phyloP scores from a whole-genome alignment of 2,113 vertebrate genomes.

The Oncorhynchus mykiss region DNA sequence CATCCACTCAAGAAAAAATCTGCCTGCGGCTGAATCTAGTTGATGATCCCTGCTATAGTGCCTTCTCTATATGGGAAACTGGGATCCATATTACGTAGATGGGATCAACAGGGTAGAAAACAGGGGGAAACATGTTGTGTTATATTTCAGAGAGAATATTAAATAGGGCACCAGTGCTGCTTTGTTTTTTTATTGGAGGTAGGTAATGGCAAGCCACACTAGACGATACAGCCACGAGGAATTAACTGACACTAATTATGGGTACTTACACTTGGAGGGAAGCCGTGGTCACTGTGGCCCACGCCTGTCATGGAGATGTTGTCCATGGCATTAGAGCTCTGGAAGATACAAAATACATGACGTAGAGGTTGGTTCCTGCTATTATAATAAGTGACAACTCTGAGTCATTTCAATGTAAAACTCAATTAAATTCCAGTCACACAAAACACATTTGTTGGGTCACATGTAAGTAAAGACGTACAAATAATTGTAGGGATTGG shows the following conservation, averaged over 20 bases:
- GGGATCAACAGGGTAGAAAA: no score
- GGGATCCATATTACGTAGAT: no score
- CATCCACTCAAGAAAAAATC: no score
- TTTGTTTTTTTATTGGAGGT: no score
- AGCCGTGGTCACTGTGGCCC: slow-evolving; percentile 46
- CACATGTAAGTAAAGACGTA: neutral
- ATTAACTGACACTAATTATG: neutral
- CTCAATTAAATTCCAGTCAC: neutral
- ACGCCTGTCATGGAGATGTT: slow-evolving; percentile 62
- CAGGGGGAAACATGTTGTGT: no score
- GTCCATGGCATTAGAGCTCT: slow-evolving; percentile 70
- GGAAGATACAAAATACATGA: slow-evolving; percentile 13
- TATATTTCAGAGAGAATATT: no score
- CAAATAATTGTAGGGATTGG: no score
- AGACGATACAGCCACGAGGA: neutral
- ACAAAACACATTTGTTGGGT: neutral
- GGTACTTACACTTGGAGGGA: slow-evolving; percentile 64
- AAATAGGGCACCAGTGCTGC: no score
- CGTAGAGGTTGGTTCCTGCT: neutral
- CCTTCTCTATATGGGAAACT: slow-evolving; percentile 21
- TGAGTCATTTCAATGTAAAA: neutral
- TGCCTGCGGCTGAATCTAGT: no score
- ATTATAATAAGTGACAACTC: neutral
- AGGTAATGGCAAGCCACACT: no score
- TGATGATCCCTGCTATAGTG: slow-evolving; percentile 18